Evolutionary conservation across 1,140 invertebrate genomes (phyloP), one percentile per base, ranked within the genome.

Genomic region (Lutraria rhynchaena): DNA sequence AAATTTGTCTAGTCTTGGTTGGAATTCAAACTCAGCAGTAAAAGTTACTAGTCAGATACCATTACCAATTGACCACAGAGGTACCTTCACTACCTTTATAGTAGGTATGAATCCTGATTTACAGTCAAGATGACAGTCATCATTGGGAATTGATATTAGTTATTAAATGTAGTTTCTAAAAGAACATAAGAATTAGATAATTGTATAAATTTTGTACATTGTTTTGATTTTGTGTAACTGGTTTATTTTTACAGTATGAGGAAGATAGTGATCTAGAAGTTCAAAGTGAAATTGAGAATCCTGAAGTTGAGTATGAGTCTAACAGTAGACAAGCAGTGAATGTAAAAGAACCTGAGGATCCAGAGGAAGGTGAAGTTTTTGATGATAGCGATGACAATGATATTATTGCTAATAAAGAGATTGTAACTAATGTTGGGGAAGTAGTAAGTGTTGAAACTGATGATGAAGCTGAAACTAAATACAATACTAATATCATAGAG

Each of bases 351-450:
- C 49, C 22, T 61, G 76, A 83, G 55, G 65, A 80, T 29, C 33
- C 35, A 29, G 82, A 83, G 58, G 83, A 84, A 65, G 83, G 71
- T 19, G 83, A 69, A 51, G 57, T 61, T 5, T 70, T 60, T 49
- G 74, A 82, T 53, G 80, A 74, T 35, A 46, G 63, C 27, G 44
- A 67, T 4, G 63, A 67, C 19, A 46, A 13, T 31, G 44, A 51
- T 5, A 5, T 15, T 7, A 15, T 5, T 7, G 5, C 3, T 35
- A 19, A 13, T 61, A 33, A 35, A 27, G 24, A 55, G n/a, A 55
- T n/a, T 11, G 60, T 35, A 44, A 69, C 53, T 51, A 53, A 60
- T 17, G 61, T 37, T 31, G 76, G 73, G 27, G 81, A 24, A 29
- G n/a, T 46, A 11, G 1, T 29, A 4, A 49, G 1, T 67, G 63